Conservation (phyloP, 2,888 invertebrate genomes). For the Morpho achilles region DNA sequence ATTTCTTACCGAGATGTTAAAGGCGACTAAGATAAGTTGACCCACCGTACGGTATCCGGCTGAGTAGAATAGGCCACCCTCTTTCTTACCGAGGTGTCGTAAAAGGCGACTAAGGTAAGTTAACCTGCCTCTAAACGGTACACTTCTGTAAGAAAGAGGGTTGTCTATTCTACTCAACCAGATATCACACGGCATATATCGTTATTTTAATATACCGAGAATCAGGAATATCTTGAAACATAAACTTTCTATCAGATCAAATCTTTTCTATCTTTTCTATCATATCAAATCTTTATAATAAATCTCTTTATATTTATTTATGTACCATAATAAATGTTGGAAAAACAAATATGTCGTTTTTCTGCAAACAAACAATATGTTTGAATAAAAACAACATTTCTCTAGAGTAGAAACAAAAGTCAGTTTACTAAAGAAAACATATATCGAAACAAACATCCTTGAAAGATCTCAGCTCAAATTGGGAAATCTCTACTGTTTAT, state of each 20-base stretch:
- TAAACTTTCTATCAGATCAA: neutral
- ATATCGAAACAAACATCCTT: constrained; percentile 40
- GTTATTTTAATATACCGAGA: constrained; percentile 13
- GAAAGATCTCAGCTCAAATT: constrained; percentile 57
- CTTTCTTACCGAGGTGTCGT: too few relatives aligned
- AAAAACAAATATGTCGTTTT: constrained; percentile 12
- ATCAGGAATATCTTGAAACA: neutral
- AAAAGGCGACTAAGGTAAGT: too few relatives aligned
- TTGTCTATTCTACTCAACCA: too few relatives aligned
- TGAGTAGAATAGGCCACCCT: too few relatives aligned
- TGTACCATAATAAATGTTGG: too few relatives aligned
- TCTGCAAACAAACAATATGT: constrained; percentile 19
- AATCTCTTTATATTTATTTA: constrained; percentile 12
- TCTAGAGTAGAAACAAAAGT: constrained; percentile 26
- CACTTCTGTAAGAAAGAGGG: too few relatives aligned
- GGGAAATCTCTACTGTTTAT: constrained; percentile 59
- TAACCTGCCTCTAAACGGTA: too few relatives aligned
- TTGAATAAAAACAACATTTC: constrained; percentile 21
- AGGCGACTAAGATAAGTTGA: too few relatives aligned
- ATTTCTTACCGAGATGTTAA: too few relatives aligned
- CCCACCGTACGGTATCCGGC: too few relatives aligned
- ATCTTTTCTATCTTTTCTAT: too few relatives aligned
- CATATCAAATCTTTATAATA: constrained; percentile 2
- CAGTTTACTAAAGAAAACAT: constrained; percentile 28
- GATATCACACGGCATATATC: too few relatives aligned